These are phyloP conservation scores for Hydropotes inermis DNA, from an alignment of 2,113 vertebrate genomes.

Conservation along the genomic window DNA sequence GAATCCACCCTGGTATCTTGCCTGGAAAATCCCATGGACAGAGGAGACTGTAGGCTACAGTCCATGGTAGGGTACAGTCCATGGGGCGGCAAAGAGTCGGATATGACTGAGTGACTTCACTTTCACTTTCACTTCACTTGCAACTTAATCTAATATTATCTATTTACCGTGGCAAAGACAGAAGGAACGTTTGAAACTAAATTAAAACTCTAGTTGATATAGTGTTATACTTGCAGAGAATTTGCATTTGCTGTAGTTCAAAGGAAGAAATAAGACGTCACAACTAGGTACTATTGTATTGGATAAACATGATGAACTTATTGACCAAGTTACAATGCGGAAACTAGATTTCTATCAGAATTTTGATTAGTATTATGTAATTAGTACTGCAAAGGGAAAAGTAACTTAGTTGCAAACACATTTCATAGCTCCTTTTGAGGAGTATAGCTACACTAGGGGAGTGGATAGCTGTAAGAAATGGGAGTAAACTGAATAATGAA, in stretches of 20 bases:
- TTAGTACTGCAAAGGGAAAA: background rate
- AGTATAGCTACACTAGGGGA: background rate
- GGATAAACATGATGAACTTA: background rate
- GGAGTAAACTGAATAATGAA: background rate
- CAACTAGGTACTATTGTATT: background rate
- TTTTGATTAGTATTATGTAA: background rate
- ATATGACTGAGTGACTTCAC: no score
- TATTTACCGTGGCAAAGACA: conserved; percentile 52
- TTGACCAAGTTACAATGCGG: background rate
- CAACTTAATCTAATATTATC: conserved; percentile 58
- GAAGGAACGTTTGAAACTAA: conserved; percentile 30
- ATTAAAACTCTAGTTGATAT: conserved; percentile 36
- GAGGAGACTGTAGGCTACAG: no score
- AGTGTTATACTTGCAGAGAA: conserved; percentile 28
- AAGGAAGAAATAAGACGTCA: background rate
- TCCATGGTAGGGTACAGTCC: no score
- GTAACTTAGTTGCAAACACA: background rate
- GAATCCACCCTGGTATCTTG: no score
- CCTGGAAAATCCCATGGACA: no score
- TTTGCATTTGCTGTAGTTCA: background rate
- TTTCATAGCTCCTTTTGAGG: background rate
- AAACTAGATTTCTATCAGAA: background rate
- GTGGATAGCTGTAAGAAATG: background rate
- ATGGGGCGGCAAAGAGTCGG: no score
- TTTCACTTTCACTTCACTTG: background rate